Conservation (phyloP, 1,140 invertebrate species). For the Dryas iulia region DNA sequence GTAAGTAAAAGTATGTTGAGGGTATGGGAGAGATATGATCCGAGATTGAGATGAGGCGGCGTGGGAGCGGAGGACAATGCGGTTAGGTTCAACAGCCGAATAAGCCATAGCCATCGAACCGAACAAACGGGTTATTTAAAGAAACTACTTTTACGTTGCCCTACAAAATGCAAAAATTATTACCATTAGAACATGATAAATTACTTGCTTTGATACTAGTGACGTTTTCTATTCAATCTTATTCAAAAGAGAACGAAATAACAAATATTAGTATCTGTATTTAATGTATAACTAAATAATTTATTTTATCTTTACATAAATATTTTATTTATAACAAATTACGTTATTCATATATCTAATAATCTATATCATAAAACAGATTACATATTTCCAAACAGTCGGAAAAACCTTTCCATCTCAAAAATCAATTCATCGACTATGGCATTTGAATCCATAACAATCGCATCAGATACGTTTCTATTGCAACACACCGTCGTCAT, state of each 20-base stretch:
- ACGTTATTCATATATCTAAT: too few species aligned
- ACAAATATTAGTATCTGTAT: too few species aligned
- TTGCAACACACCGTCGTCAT: background rate
- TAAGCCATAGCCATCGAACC: conserved; percentile 47
- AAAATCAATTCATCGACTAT: too few species aligned
- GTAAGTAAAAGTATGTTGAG: conserved; percentile 26
- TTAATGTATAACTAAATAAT: too few species aligned
- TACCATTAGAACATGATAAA: background rate
- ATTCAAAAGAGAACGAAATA: too few species aligned
- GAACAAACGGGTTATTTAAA: conserved; percentile 37
- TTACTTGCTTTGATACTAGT: background rate
- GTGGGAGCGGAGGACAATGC: conserved; percentile 62
- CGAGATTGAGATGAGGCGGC: conserved; percentile 37
- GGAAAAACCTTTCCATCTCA: too few species aligned
- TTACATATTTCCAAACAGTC: too few species aligned
- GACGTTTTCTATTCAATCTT: too few species aligned
- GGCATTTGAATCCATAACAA: too few species aligned
- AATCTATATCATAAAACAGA: too few species aligned
- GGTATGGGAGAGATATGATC: conserved; percentile 31
- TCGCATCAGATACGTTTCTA: background rate
- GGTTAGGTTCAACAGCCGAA: conserved; percentile 62
- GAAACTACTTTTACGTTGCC: conserved; percentile 37
- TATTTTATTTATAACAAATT: too few species aligned
- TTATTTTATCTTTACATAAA: background rate
- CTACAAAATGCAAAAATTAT: conserved; percentile 20